Evolutionary conservation across 2,888 invertebrate species (phyloP).

Genomic region (Leucania comma): DNA sequence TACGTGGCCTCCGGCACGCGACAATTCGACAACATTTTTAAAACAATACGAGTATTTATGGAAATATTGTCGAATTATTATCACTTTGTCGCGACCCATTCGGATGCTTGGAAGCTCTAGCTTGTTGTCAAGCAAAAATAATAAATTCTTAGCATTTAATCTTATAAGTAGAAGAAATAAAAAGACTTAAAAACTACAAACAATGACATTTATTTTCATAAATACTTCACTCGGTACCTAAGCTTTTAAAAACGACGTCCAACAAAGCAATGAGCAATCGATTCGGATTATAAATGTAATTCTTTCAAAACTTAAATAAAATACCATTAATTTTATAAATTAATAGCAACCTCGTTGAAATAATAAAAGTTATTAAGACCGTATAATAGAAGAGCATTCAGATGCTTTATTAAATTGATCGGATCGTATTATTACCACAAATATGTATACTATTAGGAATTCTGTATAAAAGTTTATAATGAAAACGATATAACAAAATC

Average conservation of each 20-base stretch:
- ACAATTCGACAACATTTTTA: too few species aligned
- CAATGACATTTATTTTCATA: not conserved
- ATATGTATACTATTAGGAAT: too few species aligned
- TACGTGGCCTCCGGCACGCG: too few species aligned
- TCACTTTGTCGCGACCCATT: too few species aligned
- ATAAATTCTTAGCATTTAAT: too few species aligned
- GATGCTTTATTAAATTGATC: not conserved
- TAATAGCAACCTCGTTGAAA: conserved; percentile 18
- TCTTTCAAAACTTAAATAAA: conserved; percentile 26
- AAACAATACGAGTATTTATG: too few species aligned
- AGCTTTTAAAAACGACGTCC: not conserved
- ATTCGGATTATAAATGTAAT: conserved; percentile 15
- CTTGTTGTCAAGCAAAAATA: too few species aligned
- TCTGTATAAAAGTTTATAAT: too few species aligned
- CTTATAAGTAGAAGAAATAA: not conserved
- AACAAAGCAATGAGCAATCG: conserved; percentile 20
- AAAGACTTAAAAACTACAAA: not conserved
- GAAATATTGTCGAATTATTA: too few species aligned
- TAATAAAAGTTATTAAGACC: conserved; percentile 3
- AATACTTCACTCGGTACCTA: not conserved
- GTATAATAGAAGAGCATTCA: conserved; percentile 7
- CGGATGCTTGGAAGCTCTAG: too few species aligned
- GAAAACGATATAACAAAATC: too few species aligned
- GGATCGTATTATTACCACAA: not conserved
- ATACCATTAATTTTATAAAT: conserved; percentile 15